phyloP scores from a whole-genome alignment of 2,113 vertebrate genomes.

The Dromaius novaehollandiae region DNA sequence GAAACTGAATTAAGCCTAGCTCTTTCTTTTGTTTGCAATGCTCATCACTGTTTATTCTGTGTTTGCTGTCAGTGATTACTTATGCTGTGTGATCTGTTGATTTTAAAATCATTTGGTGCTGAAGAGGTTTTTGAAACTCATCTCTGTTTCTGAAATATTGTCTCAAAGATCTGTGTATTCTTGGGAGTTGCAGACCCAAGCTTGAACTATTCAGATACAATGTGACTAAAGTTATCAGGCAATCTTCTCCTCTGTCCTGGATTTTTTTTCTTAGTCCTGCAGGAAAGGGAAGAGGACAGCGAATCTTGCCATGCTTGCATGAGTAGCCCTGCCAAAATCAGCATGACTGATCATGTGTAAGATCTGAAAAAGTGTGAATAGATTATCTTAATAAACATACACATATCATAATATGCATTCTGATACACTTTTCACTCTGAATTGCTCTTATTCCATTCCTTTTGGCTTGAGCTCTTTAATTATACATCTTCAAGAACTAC shows the following conservation, averaged over 20 bases:
- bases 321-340: not conserved
- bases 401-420: not conserved
- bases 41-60: not conserved
- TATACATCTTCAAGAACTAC: not conserved
- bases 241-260: not conserved
- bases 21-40: not conserved
- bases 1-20: constrained; percentile 65
- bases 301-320: not conserved
- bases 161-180: not conserved
- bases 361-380: not conserved
- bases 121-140: constrained; percentile 1
- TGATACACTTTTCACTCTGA: not conserved
- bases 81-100: not conserved
- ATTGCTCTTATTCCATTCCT: not conserved
- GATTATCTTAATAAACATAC: not conserved
- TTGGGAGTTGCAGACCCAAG: not conserved
- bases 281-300: not conserved
- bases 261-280: not conserved
- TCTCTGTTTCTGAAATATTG: not conserved
- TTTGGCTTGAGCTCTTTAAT: not conserved
- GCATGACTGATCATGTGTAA: not conserved
- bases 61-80: not conserved
- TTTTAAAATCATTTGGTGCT: constrained; percentile 4
- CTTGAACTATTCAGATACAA: not conserved
- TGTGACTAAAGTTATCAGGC: not conserved